Conservation (phyloP, 53 echinoderm and acorn worm genomes). For the Crossaster papposus region DNA sequence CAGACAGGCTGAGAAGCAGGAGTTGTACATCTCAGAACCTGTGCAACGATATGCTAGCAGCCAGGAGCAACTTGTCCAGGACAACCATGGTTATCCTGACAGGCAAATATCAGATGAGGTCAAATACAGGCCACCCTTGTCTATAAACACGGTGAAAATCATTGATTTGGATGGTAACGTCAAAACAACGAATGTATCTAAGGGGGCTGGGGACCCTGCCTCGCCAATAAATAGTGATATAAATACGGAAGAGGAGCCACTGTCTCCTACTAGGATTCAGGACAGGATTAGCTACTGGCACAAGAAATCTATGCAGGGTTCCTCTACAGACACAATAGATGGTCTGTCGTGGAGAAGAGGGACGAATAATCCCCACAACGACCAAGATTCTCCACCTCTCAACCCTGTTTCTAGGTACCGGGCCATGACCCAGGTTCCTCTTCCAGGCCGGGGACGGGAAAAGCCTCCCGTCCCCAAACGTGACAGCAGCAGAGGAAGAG, state of each 20-base stretch:
- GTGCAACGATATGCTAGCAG: slow-evolving; percentile 42
- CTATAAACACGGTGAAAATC: slow-evolving; percentile 39
- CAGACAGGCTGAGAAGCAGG: background rate
- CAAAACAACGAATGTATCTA: slow-evolving; percentile 20
- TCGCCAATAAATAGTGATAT: slow-evolving; percentile 18
- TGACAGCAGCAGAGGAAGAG: slow-evolving; percentile 69
- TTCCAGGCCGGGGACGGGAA: slow-evolving; percentile 52
- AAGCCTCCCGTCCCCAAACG: slow-evolving; percentile 69
- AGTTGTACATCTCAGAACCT: slow-evolving; percentile 24
- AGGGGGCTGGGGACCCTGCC: background rate
- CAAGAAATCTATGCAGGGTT: slow-evolving; percentile 57
- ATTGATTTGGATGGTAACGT: slow-evolving; percentile 45
- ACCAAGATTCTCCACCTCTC: background rate
- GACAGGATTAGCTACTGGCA: slow-evolving; percentile 69
- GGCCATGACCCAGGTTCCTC: slow-evolving; percentile 15
- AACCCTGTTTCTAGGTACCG: slow-evolving; percentile 37
- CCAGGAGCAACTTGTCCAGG: slow-evolving; percentile 22
- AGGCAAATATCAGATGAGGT: slow-evolving; percentile 11
- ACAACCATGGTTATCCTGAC: slow-evolving; percentile 13
- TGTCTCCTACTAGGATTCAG: slow-evolving; percentile 50
- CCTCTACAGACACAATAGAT: slow-evolving; percentile 17
- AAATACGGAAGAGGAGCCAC: slow-evolving; percentile 29
- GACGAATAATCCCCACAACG: background rate
- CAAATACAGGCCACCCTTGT: background rate
- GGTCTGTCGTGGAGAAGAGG: slow-evolving; percentile 40